phyloP scores from a whole-genome alignment of 2,113 vertebrate genomes.

The Tonatia bakeri region DNA sequence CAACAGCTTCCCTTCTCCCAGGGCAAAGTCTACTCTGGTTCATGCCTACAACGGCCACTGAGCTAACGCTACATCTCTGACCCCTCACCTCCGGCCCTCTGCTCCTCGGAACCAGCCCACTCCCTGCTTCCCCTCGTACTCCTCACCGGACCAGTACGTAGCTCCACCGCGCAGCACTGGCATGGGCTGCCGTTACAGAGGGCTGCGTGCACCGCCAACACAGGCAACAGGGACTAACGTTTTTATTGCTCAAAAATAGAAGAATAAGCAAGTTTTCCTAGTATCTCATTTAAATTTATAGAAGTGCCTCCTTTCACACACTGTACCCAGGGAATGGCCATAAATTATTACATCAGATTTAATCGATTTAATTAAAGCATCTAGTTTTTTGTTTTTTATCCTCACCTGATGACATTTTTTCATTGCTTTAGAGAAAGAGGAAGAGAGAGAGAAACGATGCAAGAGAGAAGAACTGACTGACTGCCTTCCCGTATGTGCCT shows the following conservation, averaged over 20 bases:
- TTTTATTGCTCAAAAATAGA: not conserved
- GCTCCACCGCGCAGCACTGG: not conserved
- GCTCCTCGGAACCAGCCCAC: not conserved
- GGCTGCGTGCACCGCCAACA: not conserved
- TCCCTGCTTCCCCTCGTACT: not conserved
- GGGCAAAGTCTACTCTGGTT: not conserved
- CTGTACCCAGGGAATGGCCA: not conserved
- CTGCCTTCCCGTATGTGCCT: too few relatives aligned
- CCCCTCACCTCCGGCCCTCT: not conserved
- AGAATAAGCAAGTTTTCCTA: not conserved
- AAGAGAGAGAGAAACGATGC: too few relatives aligned
- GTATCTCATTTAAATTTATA: not conserved
- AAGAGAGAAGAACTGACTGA: too few relatives aligned
- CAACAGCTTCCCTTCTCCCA: not conserved
- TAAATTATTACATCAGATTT: not conserved
- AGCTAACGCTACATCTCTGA: not conserved
- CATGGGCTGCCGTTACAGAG: not conserved
- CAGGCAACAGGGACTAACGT: accelerated
- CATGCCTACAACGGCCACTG: not conserved
- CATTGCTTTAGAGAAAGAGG: too few relatives aligned
- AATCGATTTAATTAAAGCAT: not conserved
- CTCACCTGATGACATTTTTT: too few relatives aligned
- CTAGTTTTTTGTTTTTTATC: not conserved
- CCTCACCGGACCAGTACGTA: too few relatives aligned
- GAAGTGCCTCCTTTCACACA: not conserved